These are phyloP conservation scores for Acridotheres tristis DNA, from an alignment of 2,797 vertebrate species.

Conservation along the genomic window DNA sequence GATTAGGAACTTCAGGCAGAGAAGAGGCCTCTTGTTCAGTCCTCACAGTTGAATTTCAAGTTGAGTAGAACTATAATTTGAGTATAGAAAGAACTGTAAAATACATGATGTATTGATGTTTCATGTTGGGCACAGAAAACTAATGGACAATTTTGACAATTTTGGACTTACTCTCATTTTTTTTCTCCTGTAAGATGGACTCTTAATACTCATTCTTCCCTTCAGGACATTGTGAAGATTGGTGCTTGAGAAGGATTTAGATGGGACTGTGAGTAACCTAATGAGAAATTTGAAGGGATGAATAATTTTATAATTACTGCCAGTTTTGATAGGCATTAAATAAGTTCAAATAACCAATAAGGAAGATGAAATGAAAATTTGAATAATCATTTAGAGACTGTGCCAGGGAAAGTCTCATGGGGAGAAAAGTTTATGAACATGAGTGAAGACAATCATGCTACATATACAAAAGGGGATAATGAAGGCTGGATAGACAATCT, in stretches of 20 bases:
- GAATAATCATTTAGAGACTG: slow-evolving; percentile 5
- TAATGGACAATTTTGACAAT: not conserved
- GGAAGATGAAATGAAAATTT: slow-evolving; percentile 6
- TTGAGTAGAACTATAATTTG: not conserved
- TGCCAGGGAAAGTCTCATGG: not conserved
- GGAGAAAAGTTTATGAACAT: not conserved
- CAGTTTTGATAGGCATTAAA: slow-evolving; percentile 9
- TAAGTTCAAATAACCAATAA: not conserved
- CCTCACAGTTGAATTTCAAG: not conserved
- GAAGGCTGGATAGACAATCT: not conserved
- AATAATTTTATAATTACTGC: slow-evolving; percentile 30
- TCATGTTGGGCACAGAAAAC: not conserved
- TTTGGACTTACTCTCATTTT: not conserved
- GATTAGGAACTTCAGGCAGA: not conserved
- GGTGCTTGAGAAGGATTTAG: slow-evolving; percentile 22
- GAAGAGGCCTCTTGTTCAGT: not conserved
- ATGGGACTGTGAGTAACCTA: not conserved
- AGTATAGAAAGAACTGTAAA: not conserved
- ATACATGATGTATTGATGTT: not conserved
- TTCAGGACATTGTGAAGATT: not conserved
- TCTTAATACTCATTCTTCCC: not conserved
- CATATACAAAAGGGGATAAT: not conserved
- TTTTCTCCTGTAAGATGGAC: not conserved
- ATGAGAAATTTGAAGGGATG: not conserved
- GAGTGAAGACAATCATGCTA: not conserved